A percentile compares a stretch with the other conserved stretches of the same genome.
Evolutionary conservation across 2,797 vertebrate genomes (phyloP).

Genomic region (Halcyon chelicuti): DNA sequence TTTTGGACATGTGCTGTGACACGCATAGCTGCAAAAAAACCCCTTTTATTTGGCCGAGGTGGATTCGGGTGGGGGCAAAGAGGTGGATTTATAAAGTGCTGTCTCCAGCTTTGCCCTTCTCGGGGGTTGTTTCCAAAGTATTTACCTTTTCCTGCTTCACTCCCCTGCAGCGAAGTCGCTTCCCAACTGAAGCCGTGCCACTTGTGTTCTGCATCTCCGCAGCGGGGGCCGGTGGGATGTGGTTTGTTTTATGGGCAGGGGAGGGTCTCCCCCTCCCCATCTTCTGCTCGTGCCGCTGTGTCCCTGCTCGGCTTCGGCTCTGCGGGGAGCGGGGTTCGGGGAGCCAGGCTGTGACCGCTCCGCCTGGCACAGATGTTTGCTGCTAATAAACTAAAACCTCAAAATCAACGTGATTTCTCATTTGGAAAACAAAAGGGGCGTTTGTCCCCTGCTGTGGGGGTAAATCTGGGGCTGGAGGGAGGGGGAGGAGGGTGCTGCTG

Average conservation of each 20-base stretch:
- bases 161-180: background rate
- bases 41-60: fast-evolving
- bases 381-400: background rate
- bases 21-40: background rate
- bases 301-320: fast-evolving
- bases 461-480: background rate
- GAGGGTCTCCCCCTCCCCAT: background rate
- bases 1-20: background rate
- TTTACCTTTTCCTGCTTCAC: background rate
- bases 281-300: background rate
- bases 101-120: background rate
- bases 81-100: background rate
- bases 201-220: background rate
- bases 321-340: background rate
- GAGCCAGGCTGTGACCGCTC: background rate
- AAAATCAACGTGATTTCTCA: background rate
- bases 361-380: background rate
- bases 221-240: fast-evolving
- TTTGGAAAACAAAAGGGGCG: background rate
- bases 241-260: background rate
- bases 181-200: fast-evolving
- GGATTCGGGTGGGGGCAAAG: background rate
- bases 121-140: background rate
- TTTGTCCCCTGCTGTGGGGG: background rate
- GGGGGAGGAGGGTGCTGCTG: background rate